Evolutionary conservation across 2,797 vertebrate species (phyloP).

Genomic region (Lophius americanus): DNA sequence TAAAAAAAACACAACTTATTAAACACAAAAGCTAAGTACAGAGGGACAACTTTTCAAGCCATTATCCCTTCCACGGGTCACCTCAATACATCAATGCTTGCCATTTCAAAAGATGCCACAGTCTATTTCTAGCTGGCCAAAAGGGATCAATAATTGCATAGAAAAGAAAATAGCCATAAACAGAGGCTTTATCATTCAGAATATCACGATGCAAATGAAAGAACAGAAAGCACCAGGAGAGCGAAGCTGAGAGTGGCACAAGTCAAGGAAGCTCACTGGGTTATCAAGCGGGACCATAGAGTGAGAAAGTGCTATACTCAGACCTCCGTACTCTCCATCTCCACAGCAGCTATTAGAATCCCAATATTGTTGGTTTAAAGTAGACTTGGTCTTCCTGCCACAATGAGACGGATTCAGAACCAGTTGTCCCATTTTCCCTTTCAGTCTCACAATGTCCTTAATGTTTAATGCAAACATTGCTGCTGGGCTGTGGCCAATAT

Average conservation of each 20-base stretch:
- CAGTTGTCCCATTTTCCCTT: conserved; percentile 57
- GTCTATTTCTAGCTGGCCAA: conserved; percentile 45
- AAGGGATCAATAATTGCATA: conserved; percentile 66
- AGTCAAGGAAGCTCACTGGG: conserved; percentile 46
- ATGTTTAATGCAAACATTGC: conserved; percentile 70
- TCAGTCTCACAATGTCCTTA: conserved; percentile 67
- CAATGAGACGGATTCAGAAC: conserved; percentile 64
- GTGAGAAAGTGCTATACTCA: conserved; percentile 40
- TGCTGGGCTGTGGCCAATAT: conserved; percentile 70
- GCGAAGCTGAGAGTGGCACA: conserved; percentile 36
- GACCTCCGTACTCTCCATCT: conserved; percentile 55
- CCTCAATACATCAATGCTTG: conserved; percentile 60
- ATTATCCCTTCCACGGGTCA: conserved; percentile 48
- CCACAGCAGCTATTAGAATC: conserved; percentile 67
- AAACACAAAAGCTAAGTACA: conserved; percentile 59
- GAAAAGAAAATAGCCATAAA: conserved; percentile 61
- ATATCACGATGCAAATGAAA: conserved; percentile 59
- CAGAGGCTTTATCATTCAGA: conserved; percentile 61
- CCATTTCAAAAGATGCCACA: conserved; percentile 58
- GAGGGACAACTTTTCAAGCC: conserved; percentile 38
- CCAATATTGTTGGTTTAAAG: conserved; percentile 71
- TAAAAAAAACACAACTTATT: conserved; percentile 71
- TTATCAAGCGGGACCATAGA: conserved; percentile 61
- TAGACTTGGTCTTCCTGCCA: conserved; percentile 63
- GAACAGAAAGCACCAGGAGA: conserved; percentile 56